These are phyloP conservation scores for Pheosia gnoma DNA, from an alignment of 2,888 invertebrate species.

Conservation along the genomic window DNA sequence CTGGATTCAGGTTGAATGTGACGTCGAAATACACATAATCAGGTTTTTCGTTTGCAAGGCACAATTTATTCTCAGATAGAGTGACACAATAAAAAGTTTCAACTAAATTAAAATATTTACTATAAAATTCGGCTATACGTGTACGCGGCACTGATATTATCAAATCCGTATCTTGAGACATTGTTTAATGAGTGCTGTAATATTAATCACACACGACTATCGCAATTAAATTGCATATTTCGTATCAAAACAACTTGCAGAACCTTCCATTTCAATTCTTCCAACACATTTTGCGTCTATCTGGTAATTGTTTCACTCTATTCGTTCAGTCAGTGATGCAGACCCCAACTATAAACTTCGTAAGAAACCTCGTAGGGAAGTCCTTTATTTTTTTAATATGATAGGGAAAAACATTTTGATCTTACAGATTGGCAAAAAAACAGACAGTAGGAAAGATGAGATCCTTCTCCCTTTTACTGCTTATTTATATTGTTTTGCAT, in stretches of 20 bases:
- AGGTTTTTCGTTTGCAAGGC: constrained; percentile 60
- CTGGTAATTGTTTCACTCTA: too few relatives aligned
- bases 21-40: constrained; percentile 76
- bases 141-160: constrained; percentile 74
- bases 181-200: constrained; percentile 54
- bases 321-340: too few relatives aligned
- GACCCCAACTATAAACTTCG: too few relatives aligned
- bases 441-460: too few relatives aligned
- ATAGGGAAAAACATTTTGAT: too few relatives aligned
- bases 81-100: constrained; percentile 82
- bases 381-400: too few relatives aligned
- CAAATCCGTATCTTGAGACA: constrained; percentile 75
- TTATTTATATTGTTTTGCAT: too few relatives aligned
- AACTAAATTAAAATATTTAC: constrained; percentile 75
- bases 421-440: too few relatives aligned
- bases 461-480: too few relatives aligned
- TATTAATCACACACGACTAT: constrained; percentile 53
- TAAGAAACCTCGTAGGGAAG: too few relatives aligned
- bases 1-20: constrained; percentile 72
- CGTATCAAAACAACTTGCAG: constrained; percentile 60
- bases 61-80: constrained; percentile 69
- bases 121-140: constrained; percentile 72
- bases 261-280: constrained; percentile 38
- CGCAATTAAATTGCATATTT: constrained; percentile 71
- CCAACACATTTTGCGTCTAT: not conserved